Percentiles rank a stretch among this genome's conserved stretches.
Evolutionary conservation across 2,888 invertebrate genomes (phyloP).

Genomic region (Priocnemis perturbator): DNA sequence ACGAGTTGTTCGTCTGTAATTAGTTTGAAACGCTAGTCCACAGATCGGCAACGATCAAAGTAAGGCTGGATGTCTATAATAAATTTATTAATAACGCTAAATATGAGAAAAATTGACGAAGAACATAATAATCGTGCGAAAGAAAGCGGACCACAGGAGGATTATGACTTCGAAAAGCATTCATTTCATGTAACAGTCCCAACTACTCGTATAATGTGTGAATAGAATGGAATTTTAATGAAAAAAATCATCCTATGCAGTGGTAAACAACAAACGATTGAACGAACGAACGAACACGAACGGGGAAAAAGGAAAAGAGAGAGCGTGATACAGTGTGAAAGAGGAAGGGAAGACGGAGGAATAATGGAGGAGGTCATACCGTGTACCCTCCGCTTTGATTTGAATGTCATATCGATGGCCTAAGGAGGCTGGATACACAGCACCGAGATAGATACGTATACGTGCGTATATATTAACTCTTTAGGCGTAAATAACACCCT

Average conservation of each 20-base stretch:
- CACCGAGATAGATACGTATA: slow-evolving; percentile 53
- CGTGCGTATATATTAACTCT: slow-evolving; percentile 63
- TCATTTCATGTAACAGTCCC: slow-evolving; percentile 34
- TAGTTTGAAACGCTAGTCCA: slow-evolving; percentile 37
- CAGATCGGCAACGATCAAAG: slow-evolving; percentile 34
- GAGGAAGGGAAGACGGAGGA: slow-evolving; percentile 6
- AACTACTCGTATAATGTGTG: slow-evolving; percentile 35
- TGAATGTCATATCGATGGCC: slow-evolving; percentile 60
- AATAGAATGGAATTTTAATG: slow-evolving; percentile 21
- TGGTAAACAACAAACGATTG: slow-evolving; percentile 5
- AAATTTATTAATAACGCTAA: slow-evolving; percentile 44
- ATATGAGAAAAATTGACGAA: slow-evolving; percentile 19
- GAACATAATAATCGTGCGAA: neutral
- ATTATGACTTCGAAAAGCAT: slow-evolving; percentile 8
- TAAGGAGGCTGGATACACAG: slow-evolving; percentile 59
- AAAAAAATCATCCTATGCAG: slow-evolving; percentile 22
- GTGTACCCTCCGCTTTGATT: slow-evolving; percentile 40
- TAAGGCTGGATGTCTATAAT: slow-evolving; percentile 37
- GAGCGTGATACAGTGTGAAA: neutral
- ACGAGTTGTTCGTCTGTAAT: slow-evolving; percentile 41
- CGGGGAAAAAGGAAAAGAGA: too few relatives aligned
- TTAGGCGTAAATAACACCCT: slow-evolving; percentile 63
- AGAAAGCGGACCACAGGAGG: neutral
- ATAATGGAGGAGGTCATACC: slow-evolving; percentile 7
- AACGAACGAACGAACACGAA: too few relatives aligned